Conservation (phyloP, 2,113 vertebrate genomes). For the Trinectes maculatus region DNA sequence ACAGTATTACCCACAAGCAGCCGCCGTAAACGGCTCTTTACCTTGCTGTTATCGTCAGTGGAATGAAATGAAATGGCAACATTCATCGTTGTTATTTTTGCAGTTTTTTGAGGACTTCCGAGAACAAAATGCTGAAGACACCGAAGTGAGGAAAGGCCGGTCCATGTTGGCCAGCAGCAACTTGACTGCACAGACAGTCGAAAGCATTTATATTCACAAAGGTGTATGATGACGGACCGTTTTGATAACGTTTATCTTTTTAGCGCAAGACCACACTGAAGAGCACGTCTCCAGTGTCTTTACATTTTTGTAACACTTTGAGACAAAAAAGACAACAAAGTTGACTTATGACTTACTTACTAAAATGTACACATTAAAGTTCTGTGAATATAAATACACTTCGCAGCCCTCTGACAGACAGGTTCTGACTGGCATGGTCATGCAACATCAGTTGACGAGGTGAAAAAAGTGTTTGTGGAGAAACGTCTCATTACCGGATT, state of each 20-base stretch:
- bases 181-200: conserved; percentile 46
- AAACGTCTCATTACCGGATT: conserved; percentile 66
- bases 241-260: background rate
- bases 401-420: conserved; percentile 51
- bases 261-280: background rate
- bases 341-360: too few species aligned
- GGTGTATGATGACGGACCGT: conserved; percentile 2
- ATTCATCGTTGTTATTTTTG: background rate
- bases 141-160: conserved; percentile 54
- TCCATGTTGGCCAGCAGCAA: conserved; percentile 56
- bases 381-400: conserved; percentile 48
- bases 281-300: too few species aligned
- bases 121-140: conserved; percentile 40
- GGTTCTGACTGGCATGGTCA: conserved; percentile 33
- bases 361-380: conserved; percentile 4
- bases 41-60: conserved; percentile 1
- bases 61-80: background rate
- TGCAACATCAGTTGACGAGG: conserved; percentile 64
- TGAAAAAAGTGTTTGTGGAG: conserved; percentile 61
- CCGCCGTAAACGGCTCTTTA: conserved; percentile 23
- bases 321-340: too few species aligned
- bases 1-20: conserved; percentile 57
- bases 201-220: conserved; percentile 54
- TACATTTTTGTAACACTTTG: too few species aligned
- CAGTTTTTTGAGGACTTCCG: conserved; percentile 5